phyloP scores from a whole-genome alignment of 2,888 invertebrate species.

The Chloroclysta siterata region DNA sequence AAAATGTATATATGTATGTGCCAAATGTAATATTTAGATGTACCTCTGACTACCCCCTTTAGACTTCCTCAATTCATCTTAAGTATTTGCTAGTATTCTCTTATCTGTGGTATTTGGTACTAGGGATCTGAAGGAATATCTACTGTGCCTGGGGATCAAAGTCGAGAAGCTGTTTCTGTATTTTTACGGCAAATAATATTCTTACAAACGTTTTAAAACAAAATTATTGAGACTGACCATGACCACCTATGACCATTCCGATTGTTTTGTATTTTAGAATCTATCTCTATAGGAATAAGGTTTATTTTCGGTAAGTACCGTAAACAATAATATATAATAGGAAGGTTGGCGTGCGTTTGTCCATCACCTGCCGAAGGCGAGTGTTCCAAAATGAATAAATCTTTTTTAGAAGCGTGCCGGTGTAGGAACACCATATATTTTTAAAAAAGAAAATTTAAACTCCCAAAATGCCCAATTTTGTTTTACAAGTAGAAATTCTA shows the following conservation, averaged over 20 bases:
- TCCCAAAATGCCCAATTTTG: too few species aligned
- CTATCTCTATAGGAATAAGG: not conserved
- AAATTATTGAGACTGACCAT: conserved; percentile 12
- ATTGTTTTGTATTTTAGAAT: not conserved
- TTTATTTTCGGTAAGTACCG: conserved; percentile 43
- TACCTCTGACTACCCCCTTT: too few species aligned
- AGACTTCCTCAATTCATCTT: too few species aligned
- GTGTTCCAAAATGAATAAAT: conserved; percentile 64
- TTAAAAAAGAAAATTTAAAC: not conserved
- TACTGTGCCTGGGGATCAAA: too few species aligned
- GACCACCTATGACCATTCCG: conserved; percentile 13
- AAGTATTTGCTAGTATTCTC: too few species aligned
- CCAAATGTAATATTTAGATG: too few species aligned
- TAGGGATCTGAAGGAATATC: too few species aligned
- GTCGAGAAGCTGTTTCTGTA: not conserved
- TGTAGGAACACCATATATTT: conserved; percentile 42
- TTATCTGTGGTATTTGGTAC: too few species aligned
- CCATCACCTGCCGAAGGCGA: conserved; percentile 70
- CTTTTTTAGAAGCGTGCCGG: conserved; percentile 58
- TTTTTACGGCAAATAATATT: not conserved
- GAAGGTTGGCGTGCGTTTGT: conserved; percentile 50
- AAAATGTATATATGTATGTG: too few species aligned
- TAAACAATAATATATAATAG: conserved; percentile 19
- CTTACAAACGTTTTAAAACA: conserved; percentile 15
- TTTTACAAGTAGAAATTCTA: too few species aligned